Conservation (phyloP, 1,140 invertebrate genomes). For the Pseudomyrmex pallidus region DNA sequence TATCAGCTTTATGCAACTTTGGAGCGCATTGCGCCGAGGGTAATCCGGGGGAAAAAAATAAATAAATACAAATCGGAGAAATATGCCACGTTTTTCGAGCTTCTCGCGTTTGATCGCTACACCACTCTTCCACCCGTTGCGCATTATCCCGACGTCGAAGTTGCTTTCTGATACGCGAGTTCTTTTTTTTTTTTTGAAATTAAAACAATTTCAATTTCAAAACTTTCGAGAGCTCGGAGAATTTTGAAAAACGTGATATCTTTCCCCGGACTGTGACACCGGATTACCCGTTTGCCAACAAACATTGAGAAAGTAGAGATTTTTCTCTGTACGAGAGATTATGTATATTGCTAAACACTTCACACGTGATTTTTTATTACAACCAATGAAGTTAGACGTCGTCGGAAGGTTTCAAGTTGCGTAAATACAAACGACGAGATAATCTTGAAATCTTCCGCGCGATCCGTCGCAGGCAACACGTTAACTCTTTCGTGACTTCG, state of each 20-base stretch:
- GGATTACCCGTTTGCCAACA: neutral
- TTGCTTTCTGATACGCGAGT: no score
- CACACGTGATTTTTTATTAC: conserved; percentile 20
- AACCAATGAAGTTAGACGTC: neutral
- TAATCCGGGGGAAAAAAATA: conserved; percentile 25
- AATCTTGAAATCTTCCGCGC: neutral
- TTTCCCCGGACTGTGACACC: conserved; percentile 9
- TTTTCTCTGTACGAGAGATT: neutral
- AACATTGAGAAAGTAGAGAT: neutral
- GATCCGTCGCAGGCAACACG: neutral
- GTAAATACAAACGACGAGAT: neutral
- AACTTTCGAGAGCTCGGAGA: neutral
- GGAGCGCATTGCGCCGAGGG: neutral
- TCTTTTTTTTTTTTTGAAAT: no score
- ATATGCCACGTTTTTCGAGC: conserved; percentile 18
- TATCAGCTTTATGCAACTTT: conserved; percentile 7
- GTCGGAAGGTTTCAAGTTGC: neutral
- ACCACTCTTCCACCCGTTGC: neutral
- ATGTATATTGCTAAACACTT: conserved; percentile 17
- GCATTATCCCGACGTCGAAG: neutral
- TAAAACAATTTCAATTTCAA: no score
- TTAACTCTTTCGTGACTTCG: conserved; percentile 39
- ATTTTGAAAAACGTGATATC: conserved; percentile 18
- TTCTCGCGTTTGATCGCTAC: neutral
- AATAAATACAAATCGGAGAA: neutral